A percentile compares a stretch with the other conserved stretches of the same genome.
Conservation (phyloP, 2,888 invertebrate genomes). For the Andrena dorsata region DNA sequence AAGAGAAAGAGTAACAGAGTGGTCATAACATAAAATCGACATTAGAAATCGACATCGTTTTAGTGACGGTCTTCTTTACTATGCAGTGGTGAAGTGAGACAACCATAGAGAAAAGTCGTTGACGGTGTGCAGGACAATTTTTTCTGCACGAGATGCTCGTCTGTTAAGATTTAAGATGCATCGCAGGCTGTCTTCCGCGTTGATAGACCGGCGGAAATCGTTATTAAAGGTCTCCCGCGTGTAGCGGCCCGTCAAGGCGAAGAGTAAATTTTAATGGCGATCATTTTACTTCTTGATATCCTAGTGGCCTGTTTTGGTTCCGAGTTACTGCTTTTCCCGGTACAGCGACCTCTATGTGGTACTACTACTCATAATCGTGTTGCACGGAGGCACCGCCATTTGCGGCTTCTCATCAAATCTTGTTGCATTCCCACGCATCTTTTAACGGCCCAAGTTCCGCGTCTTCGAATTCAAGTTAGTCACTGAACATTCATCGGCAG, state of each 20-base stretch:
- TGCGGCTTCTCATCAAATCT: conserved; percentile 79
- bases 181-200: conserved; percentile 24
- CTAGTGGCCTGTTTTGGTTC: conserved; percentile 65
- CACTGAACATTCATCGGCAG: too few relatives aligned
- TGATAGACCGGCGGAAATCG: conserved; percentile 20
- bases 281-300: conserved; percentile 60
- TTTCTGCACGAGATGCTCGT: conserved; percentile 57
- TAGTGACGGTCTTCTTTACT: conserved; percentile 8
- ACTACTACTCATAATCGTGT: conserved; percentile 21
- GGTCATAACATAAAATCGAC: conserved; percentile 8
- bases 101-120: conserved; percentile 10
- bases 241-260: conserved; percentile 7
- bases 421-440: conserved; percentile 56
- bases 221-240: conserved; percentile 30
- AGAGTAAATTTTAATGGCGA: conserved; percentile 66
- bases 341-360: conserved; percentile 59
- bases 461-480: too few relatives aligned
- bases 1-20: conserved; percentile 9
- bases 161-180: conserved; percentile 3
- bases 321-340: conserved; percentile 81
- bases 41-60: neutral
- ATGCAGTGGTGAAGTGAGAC: conserved; percentile 8
- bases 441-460: conserved; percentile 33
- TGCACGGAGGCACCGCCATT: neutral
- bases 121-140: conserved; percentile 21